Evolutionary conservation across 2,888 invertebrate species (phyloP).

Genomic region (Morpho helenor): DNA sequence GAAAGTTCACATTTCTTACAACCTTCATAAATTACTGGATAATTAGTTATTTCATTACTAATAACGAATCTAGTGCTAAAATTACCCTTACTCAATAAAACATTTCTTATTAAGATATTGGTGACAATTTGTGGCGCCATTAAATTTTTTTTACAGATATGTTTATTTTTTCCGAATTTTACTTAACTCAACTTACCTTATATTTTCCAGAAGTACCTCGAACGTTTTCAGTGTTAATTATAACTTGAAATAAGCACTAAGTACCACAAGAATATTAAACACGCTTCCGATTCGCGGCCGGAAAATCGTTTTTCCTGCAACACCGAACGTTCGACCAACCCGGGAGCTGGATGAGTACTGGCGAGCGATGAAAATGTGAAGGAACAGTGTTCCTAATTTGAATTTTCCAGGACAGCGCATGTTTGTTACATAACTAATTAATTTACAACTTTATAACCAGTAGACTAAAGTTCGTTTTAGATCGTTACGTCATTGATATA

Average conservation of each 20-base stretch:
- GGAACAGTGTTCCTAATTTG: constrained; percentile 20
- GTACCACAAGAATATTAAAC: constrained; percentile 7
- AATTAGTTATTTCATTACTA: not conserved
- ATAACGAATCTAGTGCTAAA: constrained; percentile 4
- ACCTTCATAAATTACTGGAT: not conserved
- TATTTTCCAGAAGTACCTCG: not conserved
- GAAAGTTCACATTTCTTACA: constrained; percentile 1
- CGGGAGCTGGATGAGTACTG: constrained; percentile 19
- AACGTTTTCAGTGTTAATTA: not conserved
- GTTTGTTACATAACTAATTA: constrained; percentile 1
- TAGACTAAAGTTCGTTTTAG: not conserved
- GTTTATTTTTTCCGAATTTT: not conserved
- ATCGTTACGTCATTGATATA: not conserved
- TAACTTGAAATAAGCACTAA: constrained; percentile 4
- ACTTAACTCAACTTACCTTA: constrained; percentile 1
- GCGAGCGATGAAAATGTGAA: constrained; percentile 19
- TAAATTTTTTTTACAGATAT: not conserved
- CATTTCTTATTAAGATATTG: constrained; percentile 2
- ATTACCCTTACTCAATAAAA: constrained; percentile 4
- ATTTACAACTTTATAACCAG: not conserved
- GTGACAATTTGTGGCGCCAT: not conserved
- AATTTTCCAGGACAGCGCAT: constrained; percentile 21
- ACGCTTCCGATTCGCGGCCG: constrained; percentile 7
- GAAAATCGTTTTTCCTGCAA: not conserved
- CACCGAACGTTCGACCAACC: constrained; percentile 10